Evolutionary conservation across 1,140 invertebrate genomes (phyloP), one percentile per base, ranked within the genome.

Genomic region (Zaprionus ornatus): DNA sequence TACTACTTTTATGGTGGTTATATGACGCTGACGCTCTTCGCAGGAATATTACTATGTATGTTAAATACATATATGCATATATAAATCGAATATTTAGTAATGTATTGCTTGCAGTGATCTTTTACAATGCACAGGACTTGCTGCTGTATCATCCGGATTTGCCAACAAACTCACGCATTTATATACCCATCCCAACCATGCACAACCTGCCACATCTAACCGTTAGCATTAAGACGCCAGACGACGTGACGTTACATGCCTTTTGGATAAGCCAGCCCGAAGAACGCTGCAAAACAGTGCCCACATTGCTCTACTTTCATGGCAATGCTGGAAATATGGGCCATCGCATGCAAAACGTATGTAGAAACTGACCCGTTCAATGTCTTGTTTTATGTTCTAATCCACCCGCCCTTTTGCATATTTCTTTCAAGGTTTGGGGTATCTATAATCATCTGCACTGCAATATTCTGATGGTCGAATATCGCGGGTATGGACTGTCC

Each of bases 251-350:
- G 77, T 94, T 99, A 60, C 97, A 99, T 90, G 95, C 97, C 83
- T 97, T 97, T 90, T 95, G 98, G 79, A 96, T 99, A 65, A 95
- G 96, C 87, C 97, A 98, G 92, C 93, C 95, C 7, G 94, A 94
- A 61, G 95, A 95, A 45, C 94, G 94, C 71, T 94, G 94, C 64
- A 94, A 94, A 71, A 92, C 93, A 45, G 94, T 94, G 55, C 96
- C 97, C 1, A 98, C 98, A 1, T 93, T 99, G 77, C 93, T 99
- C 17, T 99, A 97, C 93, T 95, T 99, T 57, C 98, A 99, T 94
- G 98, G 98, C 9, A 99, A 99, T 95, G 98, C 98, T 69, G 98
- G 98, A 17, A 99, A 99, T 92, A 97, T 99, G 94, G 98, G 98
- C 1, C 98, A 99, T 92, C 95, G 97, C 73, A 93, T 98, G 67